phyloP scores from a whole-genome alignment of 2,888 invertebrate genomes.

The Leptopilina syphax region DNA sequence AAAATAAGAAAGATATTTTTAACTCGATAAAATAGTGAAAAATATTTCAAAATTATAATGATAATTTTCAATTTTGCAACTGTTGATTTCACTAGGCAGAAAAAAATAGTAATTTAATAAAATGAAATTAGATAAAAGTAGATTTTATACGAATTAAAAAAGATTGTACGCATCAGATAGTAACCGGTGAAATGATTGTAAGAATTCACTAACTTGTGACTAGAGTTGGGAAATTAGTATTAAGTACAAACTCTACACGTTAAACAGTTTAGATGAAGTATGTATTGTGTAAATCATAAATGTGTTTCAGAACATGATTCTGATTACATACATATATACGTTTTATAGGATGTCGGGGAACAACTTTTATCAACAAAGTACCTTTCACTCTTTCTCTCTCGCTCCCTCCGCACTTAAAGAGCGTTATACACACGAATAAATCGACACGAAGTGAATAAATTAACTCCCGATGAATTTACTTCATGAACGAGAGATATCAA shows the following conservation, averaged over 20 bases:
- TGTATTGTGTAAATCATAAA: conserved; percentile 32
- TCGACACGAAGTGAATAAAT: conserved; percentile 37
- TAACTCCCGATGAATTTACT: conserved; percentile 6
- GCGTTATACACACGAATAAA: conserved; percentile 38
- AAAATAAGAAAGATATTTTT: neutral
- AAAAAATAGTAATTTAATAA: neutral
- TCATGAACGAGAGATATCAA: conserved; percentile 29
- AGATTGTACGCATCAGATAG: neutral
- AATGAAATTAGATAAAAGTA: neutral
- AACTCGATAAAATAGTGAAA: too few species aligned
- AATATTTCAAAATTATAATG: too few species aligned
- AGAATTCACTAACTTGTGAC: neutral
- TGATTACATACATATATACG: conserved; percentile 25
- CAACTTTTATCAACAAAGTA: conserved; percentile 49
- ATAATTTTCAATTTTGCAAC: neutral
- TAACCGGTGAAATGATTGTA: conserved; percentile 1
- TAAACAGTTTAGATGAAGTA: conserved; percentile 6
- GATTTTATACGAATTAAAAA: neutral
- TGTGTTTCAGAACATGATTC: conserved; percentile 8
- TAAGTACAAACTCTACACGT: neutral
- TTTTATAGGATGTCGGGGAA: conserved; percentile 46
- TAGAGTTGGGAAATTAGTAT: conserved; percentile 18
- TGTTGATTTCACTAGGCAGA: neutral
- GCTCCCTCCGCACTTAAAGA: conserved; percentile 2
- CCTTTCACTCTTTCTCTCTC: conserved; percentile 53